A percentile compares a stretch with the other conserved stretches of the same genome.
Evolutionary conservation across 2,797 vertebrate species (phyloP).

Genomic region (Phoebastria nigripes): DNA sequence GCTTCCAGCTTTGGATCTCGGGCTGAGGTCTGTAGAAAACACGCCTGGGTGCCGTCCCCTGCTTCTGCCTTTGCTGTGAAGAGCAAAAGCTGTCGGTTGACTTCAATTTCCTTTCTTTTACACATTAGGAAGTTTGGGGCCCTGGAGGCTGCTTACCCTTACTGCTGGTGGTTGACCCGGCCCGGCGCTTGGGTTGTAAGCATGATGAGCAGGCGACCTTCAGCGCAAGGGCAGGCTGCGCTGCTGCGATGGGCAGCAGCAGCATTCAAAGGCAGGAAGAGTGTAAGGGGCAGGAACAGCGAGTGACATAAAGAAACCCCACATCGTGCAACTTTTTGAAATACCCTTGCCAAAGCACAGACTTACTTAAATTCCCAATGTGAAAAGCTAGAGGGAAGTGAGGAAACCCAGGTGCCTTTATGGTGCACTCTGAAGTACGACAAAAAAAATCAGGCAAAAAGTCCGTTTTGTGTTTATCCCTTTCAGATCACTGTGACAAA

Average conservation of each 20-base stretch:
- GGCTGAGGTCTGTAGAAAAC: not conserved
- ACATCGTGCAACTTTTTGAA: not conserved
- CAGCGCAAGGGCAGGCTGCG: constrained; percentile 24
- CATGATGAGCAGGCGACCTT: constrained; percentile 19
- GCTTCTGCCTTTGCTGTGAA: not conserved
- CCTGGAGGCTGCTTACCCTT: not conserved
- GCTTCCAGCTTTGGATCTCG: not conserved
- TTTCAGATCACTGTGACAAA: not conserved
- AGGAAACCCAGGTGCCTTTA: not conserved
- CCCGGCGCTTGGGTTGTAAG: accelerated
- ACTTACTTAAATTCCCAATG: not conserved
- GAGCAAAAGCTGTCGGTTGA: not conserved
- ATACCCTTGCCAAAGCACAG: not conserved
- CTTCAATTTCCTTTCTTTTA: not conserved
- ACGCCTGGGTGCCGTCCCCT: not conserved
- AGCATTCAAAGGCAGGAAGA: not conserved
- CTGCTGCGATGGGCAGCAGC: not conserved
- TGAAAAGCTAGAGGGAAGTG: not conserved
- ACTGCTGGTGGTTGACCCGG: not conserved
- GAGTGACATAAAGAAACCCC: not conserved
- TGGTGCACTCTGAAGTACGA: not conserved
- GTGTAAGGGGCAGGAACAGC: not conserved
- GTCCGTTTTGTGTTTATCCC: not conserved
- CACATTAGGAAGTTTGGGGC: not conserved
- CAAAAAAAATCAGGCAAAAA: not conserved